A percentile compares a stretch with the other conserved stretches of the same genome.
These are phyloP conservation scores for Rhinoderma darwinii DNA, from an alignment of 2,113 vertebrate genomes.

Conservation along the genomic window DNA sequence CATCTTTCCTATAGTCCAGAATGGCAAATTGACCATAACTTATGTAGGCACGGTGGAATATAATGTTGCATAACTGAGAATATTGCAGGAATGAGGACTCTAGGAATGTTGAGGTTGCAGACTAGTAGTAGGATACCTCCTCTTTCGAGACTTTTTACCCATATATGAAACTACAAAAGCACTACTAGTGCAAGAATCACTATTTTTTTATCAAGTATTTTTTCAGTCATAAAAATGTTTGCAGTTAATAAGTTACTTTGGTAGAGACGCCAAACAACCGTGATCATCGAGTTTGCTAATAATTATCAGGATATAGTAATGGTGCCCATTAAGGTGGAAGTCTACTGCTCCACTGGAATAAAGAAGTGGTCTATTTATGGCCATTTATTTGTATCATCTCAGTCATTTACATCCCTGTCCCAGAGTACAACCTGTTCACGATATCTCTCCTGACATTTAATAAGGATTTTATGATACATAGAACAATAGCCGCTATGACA, in stretches of 20 bases:
- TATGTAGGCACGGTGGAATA: too few species aligned
- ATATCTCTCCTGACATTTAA: neutral
- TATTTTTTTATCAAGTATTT: neutral
- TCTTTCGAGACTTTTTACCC: neutral
- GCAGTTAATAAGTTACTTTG: constrained; percentile 21
- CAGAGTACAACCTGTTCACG: neutral
- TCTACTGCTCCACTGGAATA: neutral
- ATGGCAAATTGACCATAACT: neutral
- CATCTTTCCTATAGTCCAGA: neutral
- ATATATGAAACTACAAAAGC: too few species aligned
- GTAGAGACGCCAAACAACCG: neutral
- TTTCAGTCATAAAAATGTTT: neutral
- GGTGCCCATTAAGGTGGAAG: neutral
- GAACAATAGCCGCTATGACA: neutral
- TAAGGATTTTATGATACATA: neutral
- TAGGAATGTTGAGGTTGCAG: too few species aligned
- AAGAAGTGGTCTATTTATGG: neutral
- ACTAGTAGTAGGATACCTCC: neutral
- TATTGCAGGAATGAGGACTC: neutral
- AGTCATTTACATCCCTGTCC: neutral
- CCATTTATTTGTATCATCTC: neutral
- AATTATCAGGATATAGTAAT: neutral
- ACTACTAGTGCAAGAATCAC: neutral
- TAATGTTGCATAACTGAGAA: neutral
- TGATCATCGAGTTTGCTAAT: neutral